Evolutionary conservation across 2,888 invertebrate genomes (phyloP).

Genomic region (Drosophila fungiperda): DNA sequence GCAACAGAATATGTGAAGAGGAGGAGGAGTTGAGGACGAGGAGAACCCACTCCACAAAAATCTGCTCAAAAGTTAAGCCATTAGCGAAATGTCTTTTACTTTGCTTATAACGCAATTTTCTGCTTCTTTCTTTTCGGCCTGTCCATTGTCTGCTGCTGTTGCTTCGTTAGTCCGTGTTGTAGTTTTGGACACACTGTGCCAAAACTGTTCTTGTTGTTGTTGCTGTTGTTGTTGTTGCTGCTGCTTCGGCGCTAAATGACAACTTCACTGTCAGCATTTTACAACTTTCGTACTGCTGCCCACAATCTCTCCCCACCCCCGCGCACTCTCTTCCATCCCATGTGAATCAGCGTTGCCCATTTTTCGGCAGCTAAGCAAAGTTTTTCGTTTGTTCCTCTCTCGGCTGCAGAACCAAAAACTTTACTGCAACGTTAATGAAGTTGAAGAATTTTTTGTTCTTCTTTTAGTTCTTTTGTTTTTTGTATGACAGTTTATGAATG

Average conservation of each 20-base stretch:
- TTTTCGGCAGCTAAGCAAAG: conserved; percentile 62
- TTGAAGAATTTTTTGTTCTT: conserved; percentile 63
- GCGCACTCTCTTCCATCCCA: neutral
- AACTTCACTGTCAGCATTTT: conserved; percentile 77
- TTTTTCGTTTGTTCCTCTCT: conserved; percentile 53
- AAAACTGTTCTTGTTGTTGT: conserved; percentile 3
- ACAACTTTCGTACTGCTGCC: conserved; percentile 54
- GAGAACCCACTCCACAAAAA: conserved; percentile 20
- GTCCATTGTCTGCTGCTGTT: conserved; percentile 64
- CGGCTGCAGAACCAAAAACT: conserved; percentile 54
- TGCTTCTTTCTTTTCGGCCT: conserved; percentile 53
- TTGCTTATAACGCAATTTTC: conserved; percentile 78
- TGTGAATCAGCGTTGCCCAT: conserved; percentile 50
- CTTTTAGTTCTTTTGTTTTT: conserved; percentile 26
- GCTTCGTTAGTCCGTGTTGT: conserved; percentile 65
- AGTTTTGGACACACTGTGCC: conserved; percentile 65
- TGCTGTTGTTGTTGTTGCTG: conserved; percentile 22
- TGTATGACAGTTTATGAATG: conserved; percentile 17
- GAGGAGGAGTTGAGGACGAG: conserved; percentile 1
- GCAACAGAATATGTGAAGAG: neutral
- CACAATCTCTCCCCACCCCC: neutral
- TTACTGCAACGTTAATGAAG: conserved; percentile 74
- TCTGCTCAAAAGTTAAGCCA: conserved; percentile 77
- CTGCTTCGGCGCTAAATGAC: conserved; percentile 68
- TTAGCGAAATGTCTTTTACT: conserved; percentile 79